phyloP scores from a whole-genome alignment of 2,888 invertebrate species.

The Oasisia sp. region DNA sequence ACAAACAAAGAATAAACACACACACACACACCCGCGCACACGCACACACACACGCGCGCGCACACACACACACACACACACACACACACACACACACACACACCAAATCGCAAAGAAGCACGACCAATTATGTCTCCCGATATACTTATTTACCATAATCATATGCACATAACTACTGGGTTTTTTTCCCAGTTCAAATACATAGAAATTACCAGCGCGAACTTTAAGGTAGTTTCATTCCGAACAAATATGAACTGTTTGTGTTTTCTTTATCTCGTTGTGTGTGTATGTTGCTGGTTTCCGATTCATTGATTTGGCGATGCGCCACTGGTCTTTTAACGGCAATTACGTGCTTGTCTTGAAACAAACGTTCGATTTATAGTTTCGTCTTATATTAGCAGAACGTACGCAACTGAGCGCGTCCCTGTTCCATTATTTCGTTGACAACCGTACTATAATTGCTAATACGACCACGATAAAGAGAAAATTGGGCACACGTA shows the following conservation, averaged over 20 bases:
- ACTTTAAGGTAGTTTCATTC: neutral
- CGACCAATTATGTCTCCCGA: too few species aligned
- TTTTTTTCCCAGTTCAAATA: neutral
- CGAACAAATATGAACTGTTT: neutral
- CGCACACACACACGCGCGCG: too few species aligned
- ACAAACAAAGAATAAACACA: too few species aligned
- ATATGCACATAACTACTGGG: too few species aligned
- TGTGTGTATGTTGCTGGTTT: neutral
- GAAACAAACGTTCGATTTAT: neutral
- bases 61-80: too few species aligned
- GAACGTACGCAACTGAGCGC: neutral
- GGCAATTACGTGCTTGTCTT: neutral
- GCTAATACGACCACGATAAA: constrained; percentile 8
- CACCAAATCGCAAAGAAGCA: too few species aligned
- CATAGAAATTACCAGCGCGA: neutral
- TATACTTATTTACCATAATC: too few species aligned
- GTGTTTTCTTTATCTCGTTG: neutral
- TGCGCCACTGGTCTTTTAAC: neutral
- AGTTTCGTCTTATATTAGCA: neutral
- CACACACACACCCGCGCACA: too few species aligned
- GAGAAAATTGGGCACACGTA: neutral
- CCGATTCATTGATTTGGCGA: constrained; percentile 9
- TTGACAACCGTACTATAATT: constrained; percentile 11
- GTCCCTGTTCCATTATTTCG: neutral
- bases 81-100: too few species aligned